Conservation (phyloP, 2,113 vertebrate genomes). For the Rhabdomys dilectus region DNA sequence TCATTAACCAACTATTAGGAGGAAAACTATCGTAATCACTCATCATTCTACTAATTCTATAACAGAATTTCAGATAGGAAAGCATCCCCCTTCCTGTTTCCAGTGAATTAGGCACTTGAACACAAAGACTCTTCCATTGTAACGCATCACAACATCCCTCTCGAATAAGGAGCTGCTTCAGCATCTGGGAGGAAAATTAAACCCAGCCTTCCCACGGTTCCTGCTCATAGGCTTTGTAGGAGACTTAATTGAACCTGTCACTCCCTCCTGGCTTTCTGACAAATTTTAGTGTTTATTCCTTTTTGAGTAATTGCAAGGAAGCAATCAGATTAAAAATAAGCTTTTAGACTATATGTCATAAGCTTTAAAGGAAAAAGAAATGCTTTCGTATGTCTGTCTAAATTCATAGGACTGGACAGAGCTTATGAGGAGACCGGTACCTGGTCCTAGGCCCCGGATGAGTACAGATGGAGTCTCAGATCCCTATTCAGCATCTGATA, state of each 20-base stretch:
- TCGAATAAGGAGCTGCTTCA: background rate
- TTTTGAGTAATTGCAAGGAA: conserved; percentile 59
- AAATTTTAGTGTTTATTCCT: conserved; percentile 36
- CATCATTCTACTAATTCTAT: conserved; percentile 63
- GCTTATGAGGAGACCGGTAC: background rate
- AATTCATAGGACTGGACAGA: background rate
- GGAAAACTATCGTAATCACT: conserved; percentile 71
- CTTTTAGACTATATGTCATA: conserved; percentile 29
- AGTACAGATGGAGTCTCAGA: background rate
- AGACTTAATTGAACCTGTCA: conserved; percentile 62
- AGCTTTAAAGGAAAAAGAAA: conserved; percentile 25
- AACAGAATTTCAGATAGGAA: conserved; percentile 62
- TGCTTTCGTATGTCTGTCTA: background rate
- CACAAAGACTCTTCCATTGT: background rate
- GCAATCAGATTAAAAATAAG: background rate
- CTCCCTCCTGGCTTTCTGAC: conserved; percentile 7
- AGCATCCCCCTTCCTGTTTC: conserved; percentile 48
- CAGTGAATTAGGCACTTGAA: conserved; percentile 59
- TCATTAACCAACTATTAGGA: conserved; percentile 75
- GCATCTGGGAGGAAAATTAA: conserved; percentile 33
- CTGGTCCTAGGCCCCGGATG: background rate
- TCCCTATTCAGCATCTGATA: background rate
- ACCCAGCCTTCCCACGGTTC: conserved; percentile 16
- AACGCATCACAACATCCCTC: background rate
- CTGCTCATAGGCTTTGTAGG: conserved; percentile 15